Base-by-base conservation (phyloP, 2,113 vertebrate genomes). In the Lagopus muta region DNA sequence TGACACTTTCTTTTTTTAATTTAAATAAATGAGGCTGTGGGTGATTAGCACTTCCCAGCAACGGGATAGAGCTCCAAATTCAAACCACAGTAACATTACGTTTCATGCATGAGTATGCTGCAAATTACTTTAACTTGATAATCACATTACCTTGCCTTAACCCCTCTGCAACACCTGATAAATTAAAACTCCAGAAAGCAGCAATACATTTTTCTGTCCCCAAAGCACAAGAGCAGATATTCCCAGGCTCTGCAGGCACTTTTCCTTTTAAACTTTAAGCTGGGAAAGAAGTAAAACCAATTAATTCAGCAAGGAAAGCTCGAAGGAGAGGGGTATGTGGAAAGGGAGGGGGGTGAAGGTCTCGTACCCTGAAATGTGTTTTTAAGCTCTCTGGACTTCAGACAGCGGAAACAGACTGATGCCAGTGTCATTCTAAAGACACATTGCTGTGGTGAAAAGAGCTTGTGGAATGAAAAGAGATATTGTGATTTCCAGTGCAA, bases 361-460 rank as follows among this genome's bases (percentile, higher is more conserved):
- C 96, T 96, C 92, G 86, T 95, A 96, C 86, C 92, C 93, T 64
- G 88, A 97, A 96, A 96, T 97, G 94, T 96, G 93, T 95, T 97
- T 97, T 97, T 95, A 97, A 97, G 96, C 97, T 96, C 97, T 94
- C 92, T 90, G 95, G 96, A 91, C 96, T 96, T 97, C 91, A 96
- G 97, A 96, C 91, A 97, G 97, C 92, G 96, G 97, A 97, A 97
- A 95, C 95, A 95, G 97, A 95, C 95, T 87, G 93, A 97, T 92
- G 96, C 94, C 96, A 97, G 96, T 95, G 94, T 97, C 97, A 96
- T 89, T 97, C 96, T 94, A 96, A 97, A 97, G 97, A 97, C 96
- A 95, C 97, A 97, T 96, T 96, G 92, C 96, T 95, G 95, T 93
- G 95, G 90, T 97, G 96, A 97, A 97, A 97, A 91, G 96, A 89